These are phyloP conservation scores for Papilio gigon DNA, from an alignment of 2,888 invertebrate genomes.

Conservation along the genomic window DNA sequence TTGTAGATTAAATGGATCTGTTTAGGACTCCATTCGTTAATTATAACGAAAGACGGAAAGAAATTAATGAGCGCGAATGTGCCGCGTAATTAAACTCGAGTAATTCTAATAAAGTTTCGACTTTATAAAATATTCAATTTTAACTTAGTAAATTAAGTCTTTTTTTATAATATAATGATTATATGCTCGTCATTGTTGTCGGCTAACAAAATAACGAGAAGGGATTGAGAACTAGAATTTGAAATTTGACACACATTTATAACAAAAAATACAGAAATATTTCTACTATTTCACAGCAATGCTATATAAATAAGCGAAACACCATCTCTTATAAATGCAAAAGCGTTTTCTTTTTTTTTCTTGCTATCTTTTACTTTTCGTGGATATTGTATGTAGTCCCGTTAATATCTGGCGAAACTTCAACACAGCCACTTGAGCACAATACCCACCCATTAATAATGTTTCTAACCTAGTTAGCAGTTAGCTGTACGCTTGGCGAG, in stretches of 20 bases:
- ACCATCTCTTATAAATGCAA: too few species aligned
- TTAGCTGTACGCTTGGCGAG: conserved; percentile 1
- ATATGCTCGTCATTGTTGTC: too few species aligned
- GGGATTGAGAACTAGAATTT: too few species aligned
- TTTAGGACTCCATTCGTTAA: conserved; percentile 25
- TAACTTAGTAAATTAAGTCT: too few species aligned
- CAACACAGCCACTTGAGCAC: conserved; percentile 3
- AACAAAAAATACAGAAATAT: too few species aligned
- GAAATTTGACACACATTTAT: too few species aligned
- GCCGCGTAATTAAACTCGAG: conserved; percentile 3
- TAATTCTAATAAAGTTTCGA: neutral
- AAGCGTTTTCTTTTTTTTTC: too few species aligned
- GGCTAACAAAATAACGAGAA: too few species aligned
- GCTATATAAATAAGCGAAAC: too few species aligned
- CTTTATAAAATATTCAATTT: neutral
- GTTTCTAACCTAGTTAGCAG: conserved; percentile 12
- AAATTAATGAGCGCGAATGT: conserved; percentile 10
- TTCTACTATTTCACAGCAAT: too few species aligned
- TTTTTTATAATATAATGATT: too few species aligned
- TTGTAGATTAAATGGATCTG: conserved; percentile 19
- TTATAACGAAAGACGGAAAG: conserved; percentile 19
- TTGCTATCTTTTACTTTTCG: neutral
- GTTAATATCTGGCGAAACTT: conserved; percentile 11
- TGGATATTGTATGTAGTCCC: neutral
- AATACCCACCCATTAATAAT: conserved; percentile 14